A percentile compares a stretch with the other conserved stretches of the same genome.
Evolutionary conservation across 2,888 invertebrate genomes (phyloP).

Genomic region (Arctia plantaginis): DNA sequence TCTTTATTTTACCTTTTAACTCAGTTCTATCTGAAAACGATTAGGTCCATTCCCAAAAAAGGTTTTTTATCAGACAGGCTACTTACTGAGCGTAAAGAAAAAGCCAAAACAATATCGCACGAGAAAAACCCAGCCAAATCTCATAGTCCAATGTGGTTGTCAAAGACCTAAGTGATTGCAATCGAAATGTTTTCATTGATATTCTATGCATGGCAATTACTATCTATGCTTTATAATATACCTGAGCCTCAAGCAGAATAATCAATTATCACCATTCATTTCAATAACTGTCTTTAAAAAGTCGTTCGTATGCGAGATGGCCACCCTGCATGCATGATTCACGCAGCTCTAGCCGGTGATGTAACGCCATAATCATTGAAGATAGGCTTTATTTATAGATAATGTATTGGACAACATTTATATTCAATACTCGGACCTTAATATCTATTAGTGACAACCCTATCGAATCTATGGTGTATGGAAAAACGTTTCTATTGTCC

Average conservation of each 20-base stretch:
- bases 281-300: slow-evolving; percentile 12
- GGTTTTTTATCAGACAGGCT: no score
- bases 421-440: slow-evolving; percentile 44
- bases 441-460: slow-evolving; percentile 28
- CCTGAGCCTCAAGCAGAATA: neutral
- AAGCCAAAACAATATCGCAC: neutral
- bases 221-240: neutral
- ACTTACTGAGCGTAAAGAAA: neutral
- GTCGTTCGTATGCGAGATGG: slow-evolving; percentile 27
- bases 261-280: slow-evolving; percentile 9
- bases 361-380: slow-evolving; percentile 44
- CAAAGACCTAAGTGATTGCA: neutral
- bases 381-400: slow-evolving; percentile 42
- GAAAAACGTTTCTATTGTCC: slow-evolving; percentile 14
- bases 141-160: neutral
- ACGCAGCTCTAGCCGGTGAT: slow-evolving; percentile 37
- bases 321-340: slow-evolving; percentile 44
- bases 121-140: neutral
- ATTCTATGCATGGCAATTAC: neutral
- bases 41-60: neutral
- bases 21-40: no score
- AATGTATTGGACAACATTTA: slow-evolving; percentile 37
- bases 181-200: neutral
- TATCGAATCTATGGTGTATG: slow-evolving; percentile 13
- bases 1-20: no score